Evolutionary conservation across 1,140 invertebrate species (phyloP), one percentile per base, ranked within the genome.

Genomic region (Pectinophora gossypiella): DNA sequence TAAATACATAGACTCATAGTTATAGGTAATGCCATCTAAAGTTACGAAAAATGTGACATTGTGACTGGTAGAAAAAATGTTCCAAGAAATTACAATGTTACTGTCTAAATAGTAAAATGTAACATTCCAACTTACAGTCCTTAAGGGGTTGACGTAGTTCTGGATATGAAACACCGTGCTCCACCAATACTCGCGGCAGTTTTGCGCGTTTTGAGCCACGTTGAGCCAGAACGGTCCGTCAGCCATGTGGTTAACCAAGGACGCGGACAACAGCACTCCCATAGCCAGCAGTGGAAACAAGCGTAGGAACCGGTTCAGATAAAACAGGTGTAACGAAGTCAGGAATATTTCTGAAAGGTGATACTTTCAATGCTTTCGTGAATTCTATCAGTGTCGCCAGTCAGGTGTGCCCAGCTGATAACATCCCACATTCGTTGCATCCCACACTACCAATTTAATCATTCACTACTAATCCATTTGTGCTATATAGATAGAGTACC

Each of bases 231-330:
- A 73, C n/a, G 92, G 91, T 1, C 92, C 92, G 36, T 87, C 87
- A 0, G 89, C 86, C 0, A 92, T 50, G 51, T 90, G 90, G 38
- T 87, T 78, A n/a, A 89, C 79, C 2, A 91, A 65, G 1, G 90
- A 89, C 38, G 88, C 83, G 47, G 89, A 88, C 3, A 91, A 84
- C 12, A 91, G 73, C 3, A 92, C 65, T 0, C 89, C 75, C 0
- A 90, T 82, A 16, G 89, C 90, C 23, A 92, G 83, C 6, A 91
- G 67, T 0, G 92, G 91, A 0, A 91, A 92, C 57, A 93, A 75
- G 4, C 90, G 89, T 3, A 90, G 63, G 2, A 89, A 82, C 10
- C 90, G 79, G 67, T 89, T 88, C 43, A 92, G 61, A 53, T 91
- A 92, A 40, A 79, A 76, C 3, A 74, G 21, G 13, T 70, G 77